Base-by-base conservation (phyloP, 2,797 vertebrate species). In the Danio jaintianensis region DNA sequence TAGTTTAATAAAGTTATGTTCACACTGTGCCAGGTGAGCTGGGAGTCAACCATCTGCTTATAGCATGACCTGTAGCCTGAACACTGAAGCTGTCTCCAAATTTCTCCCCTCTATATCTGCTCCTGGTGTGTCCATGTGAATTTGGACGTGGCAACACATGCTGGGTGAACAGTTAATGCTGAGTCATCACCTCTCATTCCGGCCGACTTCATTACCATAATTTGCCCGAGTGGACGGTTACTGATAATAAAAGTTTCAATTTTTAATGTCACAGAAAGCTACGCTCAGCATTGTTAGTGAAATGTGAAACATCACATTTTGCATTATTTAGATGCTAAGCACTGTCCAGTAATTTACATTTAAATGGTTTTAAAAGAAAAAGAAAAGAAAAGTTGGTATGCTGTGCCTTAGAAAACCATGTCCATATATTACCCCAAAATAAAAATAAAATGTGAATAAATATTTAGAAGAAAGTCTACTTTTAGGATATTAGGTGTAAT, bases 31-130 rank as follows among this genome's bases (percentile, higher is more conserved):
- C 76, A 7, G 69, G 66, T 68, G 67, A 82, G 47, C 29, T 66
- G 38, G 59, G 18, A 77, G 48, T 53, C 53, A 66, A 76, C 61
- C 66, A 48, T 82, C 62, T 80, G 84, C 68, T 40, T 70, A 20
- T 71, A 52, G 12, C 12, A 16, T 61, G 61, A 79, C 67, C 61
- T 73, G 56, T 82, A 55, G 47, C 40, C 70, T 69, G 29, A 29
- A 8, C 15, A 13, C 48, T 55, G 20, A 36, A 61, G 52, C 53
- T 40, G 15, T 18, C 10, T 53, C 12, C 29, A 40, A 5, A 58
- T 13, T 68, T 73, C n/a, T 62, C 15, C 18, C 20, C 29, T 36
- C 5, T 38, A 69, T 53, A 80, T 55, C 43, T 47, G 29, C 3
- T 66, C 38, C 55, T 71, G 64, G 11, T 75, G 64, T 58, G 38